These are phyloP conservation scores for Oreochromis grahami DNA, from an alignment of 2,797 vertebrate species.

Conservation along the genomic window DNA sequence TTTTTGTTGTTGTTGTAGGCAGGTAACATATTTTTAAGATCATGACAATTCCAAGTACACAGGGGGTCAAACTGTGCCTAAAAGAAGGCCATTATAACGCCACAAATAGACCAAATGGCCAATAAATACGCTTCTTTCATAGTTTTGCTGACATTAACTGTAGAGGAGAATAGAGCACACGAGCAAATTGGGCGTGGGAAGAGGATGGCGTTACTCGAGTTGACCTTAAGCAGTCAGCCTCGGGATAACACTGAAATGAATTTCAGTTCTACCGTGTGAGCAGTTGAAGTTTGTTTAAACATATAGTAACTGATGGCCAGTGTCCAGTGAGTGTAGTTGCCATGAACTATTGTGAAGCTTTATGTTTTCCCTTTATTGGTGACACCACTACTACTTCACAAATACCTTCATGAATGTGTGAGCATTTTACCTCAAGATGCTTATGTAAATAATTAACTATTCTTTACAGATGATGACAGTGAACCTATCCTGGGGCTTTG, in stretches of 20 bases:
- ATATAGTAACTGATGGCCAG: neutral
- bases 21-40: neutral
- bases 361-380: slow-evolving; percentile 38
- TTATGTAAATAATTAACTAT: neutral
- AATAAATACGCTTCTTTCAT: neutral
- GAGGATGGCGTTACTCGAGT: neutral
- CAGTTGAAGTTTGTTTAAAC: neutral
- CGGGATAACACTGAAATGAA: neutral
- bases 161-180: neutral
- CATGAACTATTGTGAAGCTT: slow-evolving; percentile 32
- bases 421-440: neutral
- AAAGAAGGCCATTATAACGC: neutral
- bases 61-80: neutral
- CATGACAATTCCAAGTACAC: neutral
- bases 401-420: neutral
- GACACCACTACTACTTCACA: slow-evolving; percentile 10
- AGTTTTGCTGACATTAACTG: neutral
- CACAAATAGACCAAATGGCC: neutral
- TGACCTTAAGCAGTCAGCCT: neutral
- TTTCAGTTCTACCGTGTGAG: neutral
- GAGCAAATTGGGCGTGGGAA: neutral
- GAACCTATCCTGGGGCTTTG: slow-evolving; percentile 97
- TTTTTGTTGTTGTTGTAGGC: too few species aligned
- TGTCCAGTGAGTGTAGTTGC: slow-evolving; percentile 27
- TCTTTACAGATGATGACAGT: slow-evolving; percentile 92